Conservation (phyloP, 2,797 vertebrate genomes). For the Carcharodon carcharias region DNA sequence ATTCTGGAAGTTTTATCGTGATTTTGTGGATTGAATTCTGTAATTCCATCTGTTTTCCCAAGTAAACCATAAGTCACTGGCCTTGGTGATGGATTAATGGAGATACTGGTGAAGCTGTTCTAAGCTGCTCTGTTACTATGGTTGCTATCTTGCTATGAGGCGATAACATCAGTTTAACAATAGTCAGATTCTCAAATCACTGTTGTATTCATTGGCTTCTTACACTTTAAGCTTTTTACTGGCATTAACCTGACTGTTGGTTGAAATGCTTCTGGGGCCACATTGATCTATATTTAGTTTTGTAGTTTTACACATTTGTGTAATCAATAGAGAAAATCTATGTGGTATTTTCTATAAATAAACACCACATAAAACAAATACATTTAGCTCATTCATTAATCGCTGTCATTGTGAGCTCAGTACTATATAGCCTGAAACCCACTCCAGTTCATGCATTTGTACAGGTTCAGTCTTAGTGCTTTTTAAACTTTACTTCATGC, state of each 20-base stretch:
- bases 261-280: not conserved
- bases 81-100: not conserved
- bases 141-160: conserved; percentile 1
- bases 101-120: not conserved
- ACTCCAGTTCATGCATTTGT: not conserved
- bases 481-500: not conserved
- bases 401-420: not conserved
- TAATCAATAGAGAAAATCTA: not conserved
- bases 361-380: not conserved
- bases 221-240: conserved; percentile 18
- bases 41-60: not conserved
- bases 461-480: not conserved
- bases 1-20: not conserved
- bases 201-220: conserved; percentile 24
- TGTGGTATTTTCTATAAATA: conserved; percentile 1
- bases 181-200: conserved; percentile 24
- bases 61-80: not conserved
- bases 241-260: not conserved
- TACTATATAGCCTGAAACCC: not conserved
- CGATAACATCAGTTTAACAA: conserved; percentile 1
- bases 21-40: not conserved
- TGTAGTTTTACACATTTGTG: not conserved
- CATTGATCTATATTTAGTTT: not conserved
- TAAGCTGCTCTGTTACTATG: conserved; percentile 24
- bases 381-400: not conserved